Percentiles rank a stretch among this genome's conserved stretches.
These are phyloP conservation scores for Heteractis magnifica DNA, from an alignment of 92 coral and sea anemone species.

Conservation along the genomic window DNA sequence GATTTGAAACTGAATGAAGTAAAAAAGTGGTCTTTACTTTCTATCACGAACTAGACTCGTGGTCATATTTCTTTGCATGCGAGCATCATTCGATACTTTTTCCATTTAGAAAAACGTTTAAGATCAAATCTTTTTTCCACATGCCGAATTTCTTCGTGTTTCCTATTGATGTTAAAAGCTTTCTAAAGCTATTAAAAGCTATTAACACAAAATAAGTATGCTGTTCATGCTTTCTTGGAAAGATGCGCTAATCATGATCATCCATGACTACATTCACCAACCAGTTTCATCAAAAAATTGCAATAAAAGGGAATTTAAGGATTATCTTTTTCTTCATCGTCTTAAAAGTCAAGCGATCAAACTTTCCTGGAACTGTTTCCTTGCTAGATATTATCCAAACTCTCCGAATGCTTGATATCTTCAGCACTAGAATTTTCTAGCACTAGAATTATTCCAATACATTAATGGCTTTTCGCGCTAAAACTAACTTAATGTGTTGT, in stretches of 20 bases:
- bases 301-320: neutral
- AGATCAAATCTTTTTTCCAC: no score
- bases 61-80: neutral
- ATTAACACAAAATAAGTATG: neutral
- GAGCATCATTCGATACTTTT: no score
- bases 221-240: neutral
- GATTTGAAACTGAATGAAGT: no score
- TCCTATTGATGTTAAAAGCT: neutral
- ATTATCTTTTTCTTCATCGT: neutral
- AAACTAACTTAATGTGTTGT: neutral
- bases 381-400: neutral
- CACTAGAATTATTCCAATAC: neutral
- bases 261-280: neutral
- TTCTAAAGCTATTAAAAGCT: neutral
- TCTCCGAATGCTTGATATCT: neutral
- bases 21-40: neutral
- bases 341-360: neutral
- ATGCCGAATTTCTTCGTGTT: neutral
- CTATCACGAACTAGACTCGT: neutral
- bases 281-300: neutral
- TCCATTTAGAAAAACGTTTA: no score
- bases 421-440: neutral
- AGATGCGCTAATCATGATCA: neutral
- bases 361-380: neutral
- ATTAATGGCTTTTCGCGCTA: neutral